Evolutionary conservation across 2,888 invertebrate genomes (phyloP), one percentile per base, ranked within the genome.

Genomic region (Choristoneura rosaceana): DNA sequence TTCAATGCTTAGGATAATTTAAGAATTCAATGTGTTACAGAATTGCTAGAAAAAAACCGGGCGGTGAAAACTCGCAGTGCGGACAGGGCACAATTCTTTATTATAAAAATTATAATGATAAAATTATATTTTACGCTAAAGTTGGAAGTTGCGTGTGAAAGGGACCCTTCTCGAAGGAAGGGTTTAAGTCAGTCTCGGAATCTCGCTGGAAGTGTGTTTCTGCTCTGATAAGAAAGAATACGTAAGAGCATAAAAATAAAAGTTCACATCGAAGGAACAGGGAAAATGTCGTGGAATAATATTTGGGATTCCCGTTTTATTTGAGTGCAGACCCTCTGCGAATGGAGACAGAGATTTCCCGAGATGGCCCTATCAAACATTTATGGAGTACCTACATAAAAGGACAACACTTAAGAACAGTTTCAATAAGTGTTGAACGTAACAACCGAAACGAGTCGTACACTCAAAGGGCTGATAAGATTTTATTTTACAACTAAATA

Each of bases 301-400:
- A 93, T 93, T 93, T 92, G 92, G 92, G 93, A 93, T 91, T 90
- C 88, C 86, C 87, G 91, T 93, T 94, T 94, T 93, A 94, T 94
- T 94, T 94, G 93, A 93, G 86, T 90, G 90, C 90, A 87, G 93
- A 93, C 93, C 93, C 93, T 94, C 88, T 87, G 84, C 87, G 91
- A 92, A 92, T 92, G 92, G 90, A 92, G 93, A 91, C 92, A 90
- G 91, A 93, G 93, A 93, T 93, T 93, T 93, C 89, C 91, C 93
- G 93, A 90, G 93, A 94, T 93, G 91, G 92, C 88, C 91, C 93
- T 92, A 93, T 94, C 93, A 93, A 93, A 94, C 92, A 93, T 94
- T 94, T 94, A 93, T 93, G 89, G 92, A 93, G 91, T 92, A 91
- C 90, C 92, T 91, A 90, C 89, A 92, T 93, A 93, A 94, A 93